Evolutionary conservation across 2,113 vertebrate genomes (phyloP), one percentile per base, ranked within the genome.

Genomic region (Oryzias melastigma): DNA sequence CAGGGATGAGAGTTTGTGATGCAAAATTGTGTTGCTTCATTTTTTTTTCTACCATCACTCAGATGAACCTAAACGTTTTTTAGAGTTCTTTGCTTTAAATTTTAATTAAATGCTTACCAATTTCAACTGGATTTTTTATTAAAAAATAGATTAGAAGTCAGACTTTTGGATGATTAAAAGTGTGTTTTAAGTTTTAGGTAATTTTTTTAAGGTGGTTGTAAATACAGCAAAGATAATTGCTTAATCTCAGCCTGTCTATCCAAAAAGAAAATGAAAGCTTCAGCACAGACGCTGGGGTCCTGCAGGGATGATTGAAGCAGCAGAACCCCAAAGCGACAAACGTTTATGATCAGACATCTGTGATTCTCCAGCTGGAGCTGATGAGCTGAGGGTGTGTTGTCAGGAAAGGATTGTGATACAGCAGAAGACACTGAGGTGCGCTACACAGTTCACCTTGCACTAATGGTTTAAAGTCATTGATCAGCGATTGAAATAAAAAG

Each of bases 291-390:
- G 62, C 35, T 54, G 53, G 1, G 29, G 57, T 73, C 75, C 76
- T 19, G 35, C 3, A 66, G 70, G 78, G 78, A 53, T 13, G 4
- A 73, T 65, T 70, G 53, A 73, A 68, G 51, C 62, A 68, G 66
- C 77, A 60, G 46, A 51, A 75, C 78, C 80, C 12, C 62, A 73
- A 16, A 49, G 71, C 35, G 57, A 78, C 77, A 76, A 77, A 82
- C 45, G 70, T 84, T 88, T 79, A 85, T 65, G 63, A 74, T 76
- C 55, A 60, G 52, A 79, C 83, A 90, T 85, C 85, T 88, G 84
- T 70, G 71, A 81, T 69, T 76, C 55, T 58, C 62, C 82, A 81
- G 78, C 80, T 78, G 79, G 60, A 56, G 77, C 40, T 55, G 56
- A 48, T 47, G 14, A 2, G 25, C 27, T 16, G 24, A 51, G 25